Conservation (phyloP, 1,140 invertebrate species). For the Neodiprion fabricii region DNA sequence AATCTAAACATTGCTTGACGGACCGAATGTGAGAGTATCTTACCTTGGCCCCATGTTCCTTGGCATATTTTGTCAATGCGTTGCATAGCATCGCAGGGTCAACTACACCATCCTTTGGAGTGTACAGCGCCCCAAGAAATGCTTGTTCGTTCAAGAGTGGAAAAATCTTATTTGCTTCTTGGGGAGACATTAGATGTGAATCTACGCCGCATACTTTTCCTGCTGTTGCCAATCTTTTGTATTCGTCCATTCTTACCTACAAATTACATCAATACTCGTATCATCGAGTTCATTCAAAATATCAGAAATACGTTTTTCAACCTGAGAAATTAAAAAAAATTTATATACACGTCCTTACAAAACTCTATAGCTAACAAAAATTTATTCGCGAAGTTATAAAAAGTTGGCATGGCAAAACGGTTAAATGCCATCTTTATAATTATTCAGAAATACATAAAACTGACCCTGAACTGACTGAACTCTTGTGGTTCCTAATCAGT, state of each 20-base stretch:
- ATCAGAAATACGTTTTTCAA: slow-evolving; percentile 16
- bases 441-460: too few relatives aligned
- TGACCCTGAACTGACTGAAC: too few relatives aligned
- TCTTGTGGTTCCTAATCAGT: too few relatives aligned
- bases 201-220: slow-evolving; percentile 80
- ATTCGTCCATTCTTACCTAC: slow-evolving; percentile 82
- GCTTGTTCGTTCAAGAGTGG: slow-evolving; percentile 77
- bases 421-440: too few relatives aligned
- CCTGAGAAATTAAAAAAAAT: background rate
- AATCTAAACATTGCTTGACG: slow-evolving; percentile 15
- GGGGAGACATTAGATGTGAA: slow-evolving; percentile 72
- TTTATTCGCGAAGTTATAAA: too few relatives aligned
- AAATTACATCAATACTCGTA: slow-evolving; percentile 32
- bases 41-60: slow-evolving; percentile 74
- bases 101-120: slow-evolving; percentile 80
- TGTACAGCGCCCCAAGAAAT: slow-evolving; percentile 79
- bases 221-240: slow-evolving; percentile 78
- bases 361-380: too few relatives aligned
- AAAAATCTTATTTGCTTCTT: slow-evolving; percentile 79
- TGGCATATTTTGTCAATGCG: slow-evolving; percentile 75
- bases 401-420: too few relatives aligned
- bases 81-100: slow-evolving; percentile 83
- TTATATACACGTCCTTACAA: background rate
- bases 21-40: slow-evolving; percentile 21
- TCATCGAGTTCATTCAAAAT: too few relatives aligned